phyloP scores from a whole-genome alignment of 2,113 vertebrate species.

The Neodontobutis hainanensis region DNA sequence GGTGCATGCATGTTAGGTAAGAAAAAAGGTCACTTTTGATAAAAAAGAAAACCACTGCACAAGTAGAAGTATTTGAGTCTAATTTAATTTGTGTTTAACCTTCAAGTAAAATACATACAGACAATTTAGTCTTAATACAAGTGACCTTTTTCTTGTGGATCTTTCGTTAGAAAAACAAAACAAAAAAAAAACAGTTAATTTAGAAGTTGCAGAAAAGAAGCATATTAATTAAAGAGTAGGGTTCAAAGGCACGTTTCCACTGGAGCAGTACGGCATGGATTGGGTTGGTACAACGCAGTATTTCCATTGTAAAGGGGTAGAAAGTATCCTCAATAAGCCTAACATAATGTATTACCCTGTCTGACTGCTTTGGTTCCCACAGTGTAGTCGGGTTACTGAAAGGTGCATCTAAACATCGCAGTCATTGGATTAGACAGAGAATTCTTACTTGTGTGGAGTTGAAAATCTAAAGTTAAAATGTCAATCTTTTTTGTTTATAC shows the following conservation, averaged over 20 bases:
- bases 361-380: too few species aligned
- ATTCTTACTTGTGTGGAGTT: too few species aligned
- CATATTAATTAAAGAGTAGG: slow-evolving; percentile 12
- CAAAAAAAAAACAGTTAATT: slow-evolving; percentile 50
- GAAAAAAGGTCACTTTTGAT: slow-evolving; percentile 64
- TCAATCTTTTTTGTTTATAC: too few species aligned
- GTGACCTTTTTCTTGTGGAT: slow-evolving; percentile 65
- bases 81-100: background rate
- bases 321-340: too few species aligned
- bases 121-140: slow-evolving; percentile 58
- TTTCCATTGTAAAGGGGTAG: too few species aligned
- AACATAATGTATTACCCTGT: too few species aligned
- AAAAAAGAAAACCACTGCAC: background rate
- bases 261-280: too few species aligned
- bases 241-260: slow-evolving; percentile 4
- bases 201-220: slow-evolving; percentile 66
- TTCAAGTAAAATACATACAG: background rate
- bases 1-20: slow-evolving; percentile 53
- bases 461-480: too few species aligned
- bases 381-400: too few species aligned
- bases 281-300: too few species aligned
- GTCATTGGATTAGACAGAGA: too few species aligned
- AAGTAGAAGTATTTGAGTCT: background rate
- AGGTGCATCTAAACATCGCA: too few species aligned
- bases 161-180: slow-evolving; percentile 70